These are phyloP conservation scores for Craniophora ligustri DNA, from an alignment of 2,888 invertebrate species.

Conservation along the genomic window DNA sequence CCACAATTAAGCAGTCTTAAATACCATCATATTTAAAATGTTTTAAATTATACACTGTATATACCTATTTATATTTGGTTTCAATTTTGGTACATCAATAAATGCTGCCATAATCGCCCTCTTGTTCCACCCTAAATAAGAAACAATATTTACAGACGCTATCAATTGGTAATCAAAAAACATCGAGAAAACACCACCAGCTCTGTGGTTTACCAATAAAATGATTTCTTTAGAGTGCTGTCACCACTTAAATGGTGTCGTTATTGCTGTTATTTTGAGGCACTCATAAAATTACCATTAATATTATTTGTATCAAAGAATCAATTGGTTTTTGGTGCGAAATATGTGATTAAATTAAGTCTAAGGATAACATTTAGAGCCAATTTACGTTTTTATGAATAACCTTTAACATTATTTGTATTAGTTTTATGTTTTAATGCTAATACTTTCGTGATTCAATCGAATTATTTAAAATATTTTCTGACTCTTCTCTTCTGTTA, in stretches of 20 bases:
- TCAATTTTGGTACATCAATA: constrained; percentile 9
- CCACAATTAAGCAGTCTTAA: no score
- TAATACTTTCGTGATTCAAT: constrained; percentile 23
- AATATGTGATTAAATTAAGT: constrained; percentile 51
- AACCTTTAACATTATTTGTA: constrained; percentile 54
- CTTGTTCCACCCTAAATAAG: constrained; percentile 20
- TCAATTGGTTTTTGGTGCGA: constrained; percentile 59
- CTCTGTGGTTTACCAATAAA: constrained; percentile 40
- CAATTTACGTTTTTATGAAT: constrained; percentile 51
- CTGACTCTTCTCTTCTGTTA: constrained; percentile 8
- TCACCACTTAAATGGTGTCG: constrained; percentile 49
- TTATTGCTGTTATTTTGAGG: constrained; percentile 45
- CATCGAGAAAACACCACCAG: constrained; percentile 12
- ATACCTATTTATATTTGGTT: no score
- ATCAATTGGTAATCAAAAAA: constrained; percentile 29
- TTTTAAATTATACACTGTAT: no score
- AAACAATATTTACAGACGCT: constrained; percentile 39
- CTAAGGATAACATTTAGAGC: constrained; percentile 23
- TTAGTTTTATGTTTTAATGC: constrained; percentile 41
- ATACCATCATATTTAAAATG: no score
- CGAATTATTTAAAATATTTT: constrained; percentile 21
- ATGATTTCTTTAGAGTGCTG: constrained; percentile 42
- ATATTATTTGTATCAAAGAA: constrained; percentile 61
- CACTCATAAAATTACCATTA: constrained; percentile 55
- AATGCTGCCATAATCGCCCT: constrained; percentile 3